These are phyloP conservation scores for Bombus confusus DNA, from an alignment of 1,140 invertebrate genomes.

Conservation along the genomic window DNA sequence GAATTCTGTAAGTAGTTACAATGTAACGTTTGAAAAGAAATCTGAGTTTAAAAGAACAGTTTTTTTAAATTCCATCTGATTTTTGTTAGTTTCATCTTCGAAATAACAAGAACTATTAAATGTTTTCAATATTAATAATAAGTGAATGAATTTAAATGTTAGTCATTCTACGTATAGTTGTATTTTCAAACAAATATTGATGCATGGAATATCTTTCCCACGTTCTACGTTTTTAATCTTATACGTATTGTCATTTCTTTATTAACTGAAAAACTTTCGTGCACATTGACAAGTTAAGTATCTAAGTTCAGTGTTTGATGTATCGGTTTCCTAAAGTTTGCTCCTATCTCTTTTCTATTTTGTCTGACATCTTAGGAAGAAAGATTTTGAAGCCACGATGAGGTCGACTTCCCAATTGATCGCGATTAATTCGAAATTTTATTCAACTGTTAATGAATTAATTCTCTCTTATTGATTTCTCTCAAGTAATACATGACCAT, in stretches of 20 bases:
- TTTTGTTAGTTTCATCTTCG: too few relatives aligned
- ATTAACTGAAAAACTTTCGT: not conserved
- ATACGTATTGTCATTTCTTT: not conserved
- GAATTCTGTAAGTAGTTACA: not conserved
- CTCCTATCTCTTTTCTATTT: not conserved
- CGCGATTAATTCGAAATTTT: not conserved
- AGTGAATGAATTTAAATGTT: not conserved
- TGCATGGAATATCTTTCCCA: not conserved
- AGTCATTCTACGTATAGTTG: not conserved
- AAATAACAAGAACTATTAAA: not conserved
- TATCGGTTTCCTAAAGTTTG: not conserved
- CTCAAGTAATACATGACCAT: too few relatives aligned
- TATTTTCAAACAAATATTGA: not conserved
- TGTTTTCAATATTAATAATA: too few relatives aligned
- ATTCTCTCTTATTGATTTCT: too few relatives aligned
- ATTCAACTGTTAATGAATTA: too few relatives aligned
- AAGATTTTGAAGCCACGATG: not conserved
- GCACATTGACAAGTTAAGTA: not conserved
- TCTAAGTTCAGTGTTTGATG: not conserved
- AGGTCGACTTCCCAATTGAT: not conserved
- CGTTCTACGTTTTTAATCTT: too few relatives aligned
- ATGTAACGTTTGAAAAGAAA: not conserved
- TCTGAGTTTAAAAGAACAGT: not conserved
- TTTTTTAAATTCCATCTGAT: not conserved
- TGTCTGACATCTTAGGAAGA: not conserved